A percentile compares a stretch with the other conserved stretches of the same genome.
phyloP scores from a whole-genome alignment of 2,888 invertebrate genomes.

The Hylaea fasciaria region DNA sequence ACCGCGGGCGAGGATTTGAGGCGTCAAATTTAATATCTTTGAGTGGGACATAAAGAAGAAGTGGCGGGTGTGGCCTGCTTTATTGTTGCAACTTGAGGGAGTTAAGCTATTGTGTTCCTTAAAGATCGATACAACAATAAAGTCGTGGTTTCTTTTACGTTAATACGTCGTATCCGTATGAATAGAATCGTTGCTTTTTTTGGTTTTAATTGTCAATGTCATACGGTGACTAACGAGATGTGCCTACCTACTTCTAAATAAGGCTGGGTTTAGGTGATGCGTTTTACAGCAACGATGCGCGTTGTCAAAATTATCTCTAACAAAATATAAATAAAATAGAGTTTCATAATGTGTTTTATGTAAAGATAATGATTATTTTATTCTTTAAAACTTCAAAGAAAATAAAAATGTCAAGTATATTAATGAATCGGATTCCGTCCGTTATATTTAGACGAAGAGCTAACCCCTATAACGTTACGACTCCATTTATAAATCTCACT shows the following conservation, averaged over 20 bases:
- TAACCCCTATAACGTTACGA: conserved; percentile 25
- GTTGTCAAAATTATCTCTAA: no score
- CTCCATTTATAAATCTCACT: conserved; percentile 25
- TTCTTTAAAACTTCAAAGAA: neutral
- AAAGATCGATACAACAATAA: neutral
- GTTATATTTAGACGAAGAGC: conserved; percentile 24
- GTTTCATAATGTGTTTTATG: neutral
- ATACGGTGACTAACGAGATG: no score
- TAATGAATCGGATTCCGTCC: conserved; percentile 1
- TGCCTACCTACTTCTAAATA: no score
- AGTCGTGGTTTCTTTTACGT: conserved; percentile 4
- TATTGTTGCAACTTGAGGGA: conserved; percentile 28
- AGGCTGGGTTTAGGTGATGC: no score
- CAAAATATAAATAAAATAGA: no score
- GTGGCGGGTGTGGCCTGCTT: conserved; percentile 37
- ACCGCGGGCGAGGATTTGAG: conserved; percentile 37
- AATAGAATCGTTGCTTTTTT: conserved; percentile 4
- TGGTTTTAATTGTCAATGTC: no score
- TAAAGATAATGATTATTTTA: neutral
- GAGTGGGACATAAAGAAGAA: conserved; percentile 43
- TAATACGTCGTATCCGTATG: conserved; percentile 6
- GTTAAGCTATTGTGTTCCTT: conserved; percentile 17
- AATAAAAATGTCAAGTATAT: neutral
- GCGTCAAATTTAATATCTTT: conserved; percentile 47
- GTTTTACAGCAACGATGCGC: no score